These are phyloP conservation scores for Leptinotarsa juncta DNA, from an alignment of 2,888 invertebrate species.

Conservation along the genomic window DNA sequence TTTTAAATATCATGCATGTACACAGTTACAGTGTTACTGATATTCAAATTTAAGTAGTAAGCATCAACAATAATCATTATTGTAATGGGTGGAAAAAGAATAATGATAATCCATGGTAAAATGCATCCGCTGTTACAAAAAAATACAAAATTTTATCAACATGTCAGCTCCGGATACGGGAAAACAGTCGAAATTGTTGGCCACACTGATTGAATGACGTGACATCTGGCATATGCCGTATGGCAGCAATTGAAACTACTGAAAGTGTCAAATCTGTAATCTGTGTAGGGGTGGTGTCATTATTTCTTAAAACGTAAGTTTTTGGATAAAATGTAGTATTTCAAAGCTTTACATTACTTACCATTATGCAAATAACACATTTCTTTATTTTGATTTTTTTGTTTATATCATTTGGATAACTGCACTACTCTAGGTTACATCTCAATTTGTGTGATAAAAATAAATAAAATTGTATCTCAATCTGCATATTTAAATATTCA, in stretches of 20 bases:
- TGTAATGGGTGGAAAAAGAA: no score
- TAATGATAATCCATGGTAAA: no score
- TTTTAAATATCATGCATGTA: no score
- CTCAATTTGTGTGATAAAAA: not conserved
- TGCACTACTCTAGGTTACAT: not conserved
- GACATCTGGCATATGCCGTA: slow-evolving; percentile 23
- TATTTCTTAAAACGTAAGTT: slow-evolving; percentile 63
- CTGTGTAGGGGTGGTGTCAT: slow-evolving; percentile 63
- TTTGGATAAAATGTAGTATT: slow-evolving; percentile 50
- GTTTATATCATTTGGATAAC: not conserved
- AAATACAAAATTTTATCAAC: no score
- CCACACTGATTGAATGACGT: not conserved
- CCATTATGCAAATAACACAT: not conserved
- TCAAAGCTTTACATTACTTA: slow-evolving; percentile 31
- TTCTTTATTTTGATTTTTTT: not conserved
- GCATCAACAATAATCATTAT: no score
- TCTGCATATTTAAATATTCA: not conserved
- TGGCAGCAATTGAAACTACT: not conserved
- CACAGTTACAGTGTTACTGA: no score
- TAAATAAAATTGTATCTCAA: not conserved
- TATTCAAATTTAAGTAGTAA: no score
- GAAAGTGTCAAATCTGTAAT: slow-evolving; percentile 45
- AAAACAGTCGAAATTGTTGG: not conserved
- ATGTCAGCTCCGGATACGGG: no score
- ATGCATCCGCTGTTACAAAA: no score